Conservation (phyloP, 2,888 invertebrate species). For the Brachynemurus nebulosus region DNA sequence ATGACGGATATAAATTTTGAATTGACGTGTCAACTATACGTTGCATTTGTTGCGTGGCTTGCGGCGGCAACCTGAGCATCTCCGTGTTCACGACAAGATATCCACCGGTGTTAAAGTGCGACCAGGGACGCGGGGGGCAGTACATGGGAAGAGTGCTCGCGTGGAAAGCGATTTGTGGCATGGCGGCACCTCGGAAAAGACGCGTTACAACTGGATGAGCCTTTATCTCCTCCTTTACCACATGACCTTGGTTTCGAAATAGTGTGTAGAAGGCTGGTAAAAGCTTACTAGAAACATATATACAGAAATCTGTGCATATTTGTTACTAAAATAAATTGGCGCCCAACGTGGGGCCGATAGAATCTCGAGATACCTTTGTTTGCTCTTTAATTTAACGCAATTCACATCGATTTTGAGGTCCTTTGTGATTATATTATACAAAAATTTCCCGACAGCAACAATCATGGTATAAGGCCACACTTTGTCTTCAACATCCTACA, state of each 20-base stretch:
- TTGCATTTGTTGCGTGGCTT: constrained; percentile 49
- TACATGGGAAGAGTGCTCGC: constrained; percentile 58
- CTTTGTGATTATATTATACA: constrained; percentile 74
- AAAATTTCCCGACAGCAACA: constrained; percentile 60
- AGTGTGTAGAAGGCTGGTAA: constrained; percentile 70
- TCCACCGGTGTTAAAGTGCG: constrained; percentile 51
- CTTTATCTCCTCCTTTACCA: constrained; percentile 60
- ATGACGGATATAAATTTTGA: constrained; percentile 55
- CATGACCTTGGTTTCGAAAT: constrained; percentile 50
- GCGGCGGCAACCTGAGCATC: constrained; percentile 43
- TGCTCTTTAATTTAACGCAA: constrained; percentile 41
- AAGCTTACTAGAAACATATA: constrained; percentile 41
- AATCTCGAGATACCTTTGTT: constrained; percentile 29
- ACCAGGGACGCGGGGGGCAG: constrained; percentile 82
- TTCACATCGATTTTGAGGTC: constrained; percentile 74
- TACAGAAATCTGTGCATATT: too few relatives aligned
- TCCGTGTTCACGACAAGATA: constrained; percentile 56
- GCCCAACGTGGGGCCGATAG: too few relatives aligned
- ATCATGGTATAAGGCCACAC: constrained; percentile 54
- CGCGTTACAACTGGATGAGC: constrained; percentile 67
- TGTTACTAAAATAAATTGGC: too few relatives aligned
- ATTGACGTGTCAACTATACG: constrained; percentile 43
- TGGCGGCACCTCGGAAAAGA: constrained; percentile 52
- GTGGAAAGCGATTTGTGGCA: constrained; percentile 57
- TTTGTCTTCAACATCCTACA: constrained; percentile 38